Evolutionary conservation across 2,888 invertebrate genomes (phyloP).

Genomic region (Lithophane socia): DNA sequence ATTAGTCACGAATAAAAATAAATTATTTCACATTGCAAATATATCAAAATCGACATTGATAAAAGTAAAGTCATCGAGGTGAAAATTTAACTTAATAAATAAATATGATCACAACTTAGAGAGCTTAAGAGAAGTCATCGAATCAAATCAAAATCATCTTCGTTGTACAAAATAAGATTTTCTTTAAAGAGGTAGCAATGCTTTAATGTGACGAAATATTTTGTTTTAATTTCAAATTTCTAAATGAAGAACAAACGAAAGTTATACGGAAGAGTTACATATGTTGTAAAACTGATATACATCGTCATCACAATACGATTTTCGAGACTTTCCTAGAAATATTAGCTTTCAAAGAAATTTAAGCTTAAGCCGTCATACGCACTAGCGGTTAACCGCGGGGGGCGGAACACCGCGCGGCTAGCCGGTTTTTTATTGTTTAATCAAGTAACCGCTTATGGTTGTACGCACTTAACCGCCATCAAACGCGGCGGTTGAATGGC

Average conservation of each 20-base stretch:
- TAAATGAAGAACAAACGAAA: neutral
- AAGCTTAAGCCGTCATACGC: no score
- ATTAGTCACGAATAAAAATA: neutral
- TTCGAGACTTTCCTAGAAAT: conserved; percentile 10
- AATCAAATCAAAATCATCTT: conserved; percentile 52
- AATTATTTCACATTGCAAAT: neutral
- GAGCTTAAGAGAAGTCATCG: conserved; percentile 65
- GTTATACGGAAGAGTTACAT: conserved; percentile 5
- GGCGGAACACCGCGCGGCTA: no score
- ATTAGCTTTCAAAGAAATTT: neutral
- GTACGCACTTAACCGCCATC: no score
- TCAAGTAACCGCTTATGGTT: no score
- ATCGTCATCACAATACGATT: neutral
- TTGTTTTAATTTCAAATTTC: neutral
- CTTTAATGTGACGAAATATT: conserved; percentile 11
- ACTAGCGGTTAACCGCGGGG: no score
- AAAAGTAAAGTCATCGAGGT: conserved; percentile 21
- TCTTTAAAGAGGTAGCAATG: conserved; percentile 20
- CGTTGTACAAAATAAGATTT: conserved; percentile 63
- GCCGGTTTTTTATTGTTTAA: no score
- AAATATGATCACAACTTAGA: conserved; percentile 76
- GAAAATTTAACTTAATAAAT: conserved; percentile 55
- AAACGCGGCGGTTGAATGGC: no score
- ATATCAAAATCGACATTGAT: conserved; percentile 54
- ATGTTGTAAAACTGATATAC: neutral